phyloP scores from a whole-genome alignment of 1,140 invertebrate species.

The Doryteuthis pealeii region DNA sequence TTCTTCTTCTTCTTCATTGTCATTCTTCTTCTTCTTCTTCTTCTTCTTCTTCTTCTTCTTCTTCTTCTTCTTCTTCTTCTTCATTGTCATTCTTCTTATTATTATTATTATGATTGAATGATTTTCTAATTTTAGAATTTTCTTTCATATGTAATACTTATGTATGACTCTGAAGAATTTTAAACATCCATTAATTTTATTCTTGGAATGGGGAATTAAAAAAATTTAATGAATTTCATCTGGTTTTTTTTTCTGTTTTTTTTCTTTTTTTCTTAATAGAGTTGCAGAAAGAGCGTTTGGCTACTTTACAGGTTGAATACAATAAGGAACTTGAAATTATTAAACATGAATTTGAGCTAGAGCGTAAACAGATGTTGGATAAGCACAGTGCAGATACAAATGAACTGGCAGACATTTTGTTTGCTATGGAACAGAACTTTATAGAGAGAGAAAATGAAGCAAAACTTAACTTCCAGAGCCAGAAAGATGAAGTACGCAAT shows the following conservation, averaged over 20 bases:
- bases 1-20: too few relatives aligned
- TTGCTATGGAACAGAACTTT: slow-evolving; percentile 61
- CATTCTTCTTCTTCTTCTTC: too few relatives aligned
- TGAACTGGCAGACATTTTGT: slow-evolving; percentile 59
- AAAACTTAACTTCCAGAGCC: slow-evolving; percentile 59
- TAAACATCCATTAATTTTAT: too few relatives aligned
- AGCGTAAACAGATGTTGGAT: slow-evolving; percentile 51
- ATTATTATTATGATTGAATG: too few relatives aligned
- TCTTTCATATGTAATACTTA: too few relatives aligned
- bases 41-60: too few relatives aligned
- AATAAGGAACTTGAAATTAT: slow-evolving; percentile 52
- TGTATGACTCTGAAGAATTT: too few relatives aligned
- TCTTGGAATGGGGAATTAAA: too few relatives aligned
- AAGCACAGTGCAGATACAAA: slow-evolving; percentile 56
- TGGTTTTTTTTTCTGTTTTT: slow-evolving; percentile 9
- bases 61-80: too few relatives aligned
- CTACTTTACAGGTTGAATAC: slow-evolving; percentile 48
- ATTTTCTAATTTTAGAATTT: too few relatives aligned
- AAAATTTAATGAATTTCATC: too few relatives aligned
- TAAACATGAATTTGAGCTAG: slow-evolving; percentile 58
- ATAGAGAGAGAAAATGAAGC: slow-evolving; percentile 58
- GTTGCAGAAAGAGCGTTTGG: slow-evolving; percentile 51
- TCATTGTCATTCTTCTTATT: too few relatives aligned
- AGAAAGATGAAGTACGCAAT: slow-evolving; percentile 61
- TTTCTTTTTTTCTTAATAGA: slow-evolving; percentile 34